Percentiles rank a stretch among this genome's conserved stretches.
phyloP scores from a whole-genome alignment of 1,140 invertebrate genomes.

The Saccostrea glomerata region DNA sequence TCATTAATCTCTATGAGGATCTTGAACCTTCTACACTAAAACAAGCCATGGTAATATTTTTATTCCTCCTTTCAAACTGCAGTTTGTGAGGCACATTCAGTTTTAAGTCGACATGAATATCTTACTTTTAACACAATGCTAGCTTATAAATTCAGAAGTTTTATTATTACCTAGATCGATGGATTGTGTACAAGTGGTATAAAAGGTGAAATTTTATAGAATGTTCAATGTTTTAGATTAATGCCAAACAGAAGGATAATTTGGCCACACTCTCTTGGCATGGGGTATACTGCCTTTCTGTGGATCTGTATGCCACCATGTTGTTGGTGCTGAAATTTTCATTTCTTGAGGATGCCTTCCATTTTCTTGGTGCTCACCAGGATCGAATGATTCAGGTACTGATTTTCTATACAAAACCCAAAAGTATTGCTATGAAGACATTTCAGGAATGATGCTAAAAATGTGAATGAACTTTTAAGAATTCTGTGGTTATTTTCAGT shows the following conservation, averaged over 20 bases:
- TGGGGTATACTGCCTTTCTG: conserved; percentile 72
- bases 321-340: conserved; percentile 72
- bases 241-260: neutral
- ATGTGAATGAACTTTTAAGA: no score
- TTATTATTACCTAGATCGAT: no score
- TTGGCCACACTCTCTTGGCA: conserved; percentile 57
- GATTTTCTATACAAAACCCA: no score
- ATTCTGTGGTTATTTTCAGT: conserved; percentile 60
- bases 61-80: neutral
- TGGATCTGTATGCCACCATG: conserved; percentile 73
- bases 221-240: neutral
- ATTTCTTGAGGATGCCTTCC: conserved; percentile 78
- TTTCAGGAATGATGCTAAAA: no score
- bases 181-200: no score
- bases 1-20: conserved; percentile 65
- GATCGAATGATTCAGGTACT: conserved; percentile 73
- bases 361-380: conserved; percentile 77
- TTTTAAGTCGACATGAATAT: no score
- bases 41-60: neutral
- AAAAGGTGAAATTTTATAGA: neutral
- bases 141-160: no score
- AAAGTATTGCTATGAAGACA: no score
- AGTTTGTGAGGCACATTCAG: no score
- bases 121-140: no score
- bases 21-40: neutral